phyloP scores from a whole-genome alignment of 2,888 invertebrate genomes.

The Drosophila maculinotata region DNA sequence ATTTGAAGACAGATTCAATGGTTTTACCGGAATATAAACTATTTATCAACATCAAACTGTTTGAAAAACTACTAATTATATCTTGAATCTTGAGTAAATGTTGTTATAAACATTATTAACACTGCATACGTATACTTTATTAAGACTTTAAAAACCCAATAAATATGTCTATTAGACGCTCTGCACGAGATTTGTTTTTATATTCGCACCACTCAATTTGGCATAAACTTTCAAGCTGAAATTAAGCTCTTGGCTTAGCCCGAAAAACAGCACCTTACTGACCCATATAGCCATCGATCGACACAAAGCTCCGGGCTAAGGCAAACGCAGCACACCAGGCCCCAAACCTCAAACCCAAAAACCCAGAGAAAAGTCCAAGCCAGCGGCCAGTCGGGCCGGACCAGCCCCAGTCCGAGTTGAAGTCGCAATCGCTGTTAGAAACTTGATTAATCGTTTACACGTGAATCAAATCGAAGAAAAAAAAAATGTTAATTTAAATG shows the following conservation, averaged over 20 bases:
- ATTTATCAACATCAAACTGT: too few relatives aligned
- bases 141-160: slow-evolving; percentile 23
- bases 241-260: slow-evolving; percentile 34
- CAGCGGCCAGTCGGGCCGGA: slow-evolving; percentile 27
- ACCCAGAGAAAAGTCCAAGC: slow-evolving; percentile 27
- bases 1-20: background rate
- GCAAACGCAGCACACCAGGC: slow-evolving; percentile 32
- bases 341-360: background rate
- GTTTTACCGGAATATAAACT: too few relatives aligned
- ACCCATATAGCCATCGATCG: slow-evolving; percentile 63
- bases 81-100: background rate
- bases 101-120: slow-evolving; percentile 10
- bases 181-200: slow-evolving; percentile 62
- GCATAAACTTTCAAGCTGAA: slow-evolving; percentile 63
- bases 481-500: slow-evolving; percentile 62
- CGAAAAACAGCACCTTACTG: slow-evolving; percentile 72
- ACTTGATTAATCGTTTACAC: slow-evolving; percentile 75
- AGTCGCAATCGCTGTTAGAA: slow-evolving; percentile 49
- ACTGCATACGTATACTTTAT: slow-evolving; percentile 10
- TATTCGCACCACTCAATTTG: slow-evolving; percentile 65
- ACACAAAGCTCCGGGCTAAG: slow-evolving; percentile 50
- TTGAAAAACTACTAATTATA: background rate
- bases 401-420: slow-evolving; percentile 26
- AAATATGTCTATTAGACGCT: slow-evolving; percentile 56
- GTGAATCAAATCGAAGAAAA: slow-evolving; percentile 65